A percentile compares a stretch with the other conserved stretches of the same genome.
Evolutionary conservation across 2,113 vertebrate species (phyloP).

Genomic region (Rhipidura dahli): DNA sequence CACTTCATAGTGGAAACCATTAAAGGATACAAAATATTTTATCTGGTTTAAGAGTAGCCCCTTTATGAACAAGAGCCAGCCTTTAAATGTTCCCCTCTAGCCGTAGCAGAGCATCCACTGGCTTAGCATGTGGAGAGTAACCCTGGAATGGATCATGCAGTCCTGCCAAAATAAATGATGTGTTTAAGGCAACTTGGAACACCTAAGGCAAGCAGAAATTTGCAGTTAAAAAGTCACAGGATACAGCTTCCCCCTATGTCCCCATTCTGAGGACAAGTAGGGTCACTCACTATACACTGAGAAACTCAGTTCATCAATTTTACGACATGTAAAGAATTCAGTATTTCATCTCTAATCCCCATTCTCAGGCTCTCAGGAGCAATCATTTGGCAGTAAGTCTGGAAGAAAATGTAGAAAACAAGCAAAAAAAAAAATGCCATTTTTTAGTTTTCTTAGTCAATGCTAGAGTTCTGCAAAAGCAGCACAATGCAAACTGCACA

Average conservation of each 20-base stretch:
- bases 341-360: not conserved
- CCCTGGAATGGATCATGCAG: not conserved
- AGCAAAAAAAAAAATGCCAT: not conserved
- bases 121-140: not conserved
- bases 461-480: not conserved
- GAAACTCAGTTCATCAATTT: not conserved
- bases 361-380: not conserved
- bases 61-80: not conserved
- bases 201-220: not conserved
- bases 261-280: not conserved
- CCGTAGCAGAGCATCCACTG: accelerated
- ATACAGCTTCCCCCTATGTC: not conserved
- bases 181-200: not conserved
- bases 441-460: not conserved
- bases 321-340: not conserved
- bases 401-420: not conserved
- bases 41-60: not conserved
- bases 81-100: not conserved
- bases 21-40: not conserved
- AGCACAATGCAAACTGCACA: not conserved
- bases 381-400: not conserved
- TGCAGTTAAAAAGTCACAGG: not conserved
- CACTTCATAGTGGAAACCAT: not conserved
- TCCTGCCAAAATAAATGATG: not conserved
- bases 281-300: not conserved